Evolutionary conservation across 2,888 invertebrate species (phyloP).

Genomic region (Kryphioiulus occultus): DNA sequence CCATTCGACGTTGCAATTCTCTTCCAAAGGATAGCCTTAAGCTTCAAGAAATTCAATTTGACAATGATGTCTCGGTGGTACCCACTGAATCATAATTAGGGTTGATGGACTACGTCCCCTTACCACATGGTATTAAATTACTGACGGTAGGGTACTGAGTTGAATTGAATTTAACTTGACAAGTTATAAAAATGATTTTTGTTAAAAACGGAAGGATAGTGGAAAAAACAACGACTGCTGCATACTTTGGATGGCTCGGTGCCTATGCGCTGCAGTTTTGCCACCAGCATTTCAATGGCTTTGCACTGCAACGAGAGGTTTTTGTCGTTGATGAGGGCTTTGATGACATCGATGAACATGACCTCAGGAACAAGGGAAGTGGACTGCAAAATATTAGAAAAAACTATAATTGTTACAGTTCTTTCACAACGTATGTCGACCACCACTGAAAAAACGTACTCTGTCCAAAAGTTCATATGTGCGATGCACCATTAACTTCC

Average conservation of each 20-base stretch:
- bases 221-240: too few species aligned
- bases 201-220: too few species aligned
- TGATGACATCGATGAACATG: slow-evolving; percentile 80
- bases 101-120: too few species aligned
- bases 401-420: background rate
- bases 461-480: slow-evolving; percentile 82
- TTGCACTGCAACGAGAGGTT: slow-evolving; percentile 77
- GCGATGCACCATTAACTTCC: slow-evolving; percentile 81
- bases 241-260: background rate
- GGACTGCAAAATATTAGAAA: background rate
- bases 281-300: slow-evolving; percentile 84
- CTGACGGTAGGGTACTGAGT: too few species aligned
- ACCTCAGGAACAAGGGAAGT: background rate
- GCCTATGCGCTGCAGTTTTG: slow-evolving; percentile 71
- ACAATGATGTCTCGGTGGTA: too few species aligned
- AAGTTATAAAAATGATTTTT: too few species aligned
- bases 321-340: slow-evolving; percentile 74
- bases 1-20: too few species aligned
- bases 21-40: too few species aligned
- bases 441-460: slow-evolving; percentile 61
- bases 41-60: too few species aligned
- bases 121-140: too few species aligned
- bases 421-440: background rate
- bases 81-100: too few species aligned
- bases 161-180: too few species aligned